A percentile compares a stretch with the other conserved stretches of the same genome.
These are phyloP conservation scores for Choristoneura rosaceana DNA, from an alignment of 2,888 invertebrate species.

Conservation along the genomic window DNA sequence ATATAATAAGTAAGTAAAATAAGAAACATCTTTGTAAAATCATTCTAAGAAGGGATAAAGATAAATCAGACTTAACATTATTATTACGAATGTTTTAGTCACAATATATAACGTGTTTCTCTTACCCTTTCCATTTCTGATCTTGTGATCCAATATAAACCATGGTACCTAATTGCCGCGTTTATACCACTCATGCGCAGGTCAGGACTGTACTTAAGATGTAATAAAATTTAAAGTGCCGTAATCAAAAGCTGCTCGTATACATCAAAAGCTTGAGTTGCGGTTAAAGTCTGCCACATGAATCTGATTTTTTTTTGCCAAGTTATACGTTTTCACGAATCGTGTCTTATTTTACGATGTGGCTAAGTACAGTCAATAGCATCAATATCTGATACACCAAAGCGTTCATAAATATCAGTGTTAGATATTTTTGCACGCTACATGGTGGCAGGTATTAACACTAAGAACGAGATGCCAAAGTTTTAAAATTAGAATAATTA, in stretches of 20 bases:
- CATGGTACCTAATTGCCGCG: constrained; percentile 1
- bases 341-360: background rate
- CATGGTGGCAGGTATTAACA: too few species aligned
- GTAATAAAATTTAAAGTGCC: constrained; percentile 12
- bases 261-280: background rate
- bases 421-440: too few species aligned
- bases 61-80: too few species aligned
- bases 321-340: background rate
- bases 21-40: too few species aligned
- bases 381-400: too few species aligned
- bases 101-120: too few species aligned
- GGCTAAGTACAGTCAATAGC: background rate
- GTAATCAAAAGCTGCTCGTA: constrained; percentile 6
- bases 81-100: too few species aligned
- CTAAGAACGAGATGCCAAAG: too few species aligned
- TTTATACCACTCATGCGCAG: background rate
- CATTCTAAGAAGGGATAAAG: too few species aligned
- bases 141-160: background rate
- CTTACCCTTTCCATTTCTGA: background rate
- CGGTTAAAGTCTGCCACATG: constrained; percentile 1
- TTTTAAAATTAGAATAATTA: too few species aligned
- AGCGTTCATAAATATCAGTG: too few species aligned
- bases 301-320: background rate
- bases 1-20: too few species aligned
- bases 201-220: constrained; percentile 2